Conservation (phyloP, 2,888 invertebrate genomes). For the Euphydryas editha region DNA sequence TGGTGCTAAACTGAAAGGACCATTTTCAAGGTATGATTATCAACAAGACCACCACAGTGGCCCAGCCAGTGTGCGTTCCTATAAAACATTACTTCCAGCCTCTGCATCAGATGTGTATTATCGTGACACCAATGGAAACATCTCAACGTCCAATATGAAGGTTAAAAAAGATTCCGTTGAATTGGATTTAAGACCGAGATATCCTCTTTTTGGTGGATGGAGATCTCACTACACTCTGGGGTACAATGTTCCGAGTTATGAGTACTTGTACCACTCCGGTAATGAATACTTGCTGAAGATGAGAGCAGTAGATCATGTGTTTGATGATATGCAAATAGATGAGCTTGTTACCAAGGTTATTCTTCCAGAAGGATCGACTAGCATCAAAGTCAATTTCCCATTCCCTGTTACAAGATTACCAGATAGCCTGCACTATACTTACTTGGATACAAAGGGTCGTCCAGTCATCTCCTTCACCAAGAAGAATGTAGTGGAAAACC, state of each 20-base stretch:
- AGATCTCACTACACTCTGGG: constrained; percentile 98
- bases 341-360: constrained; percentile 94
- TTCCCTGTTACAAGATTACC: constrained; percentile 89
- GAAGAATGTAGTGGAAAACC: constrained; percentile 96
- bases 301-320: constrained; percentile 97
- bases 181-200: constrained; percentile 96
- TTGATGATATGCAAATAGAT: constrained; percentile 98
- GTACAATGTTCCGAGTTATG: constrained; percentile 98
- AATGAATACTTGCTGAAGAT: constrained; percentile 94
- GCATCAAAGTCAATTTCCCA: constrained; percentile 91
- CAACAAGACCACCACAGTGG: constrained; percentile 96
- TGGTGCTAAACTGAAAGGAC: constrained; percentile 96
- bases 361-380: constrained; percentile 95
- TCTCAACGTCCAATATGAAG: constrained; percentile 97
- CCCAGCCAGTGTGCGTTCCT: constrained; percentile 94
- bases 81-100: constrained; percentile 93
- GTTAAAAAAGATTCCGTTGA: constrained; percentile 96
- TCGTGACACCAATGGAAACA: constrained; percentile 98
- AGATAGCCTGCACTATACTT: constrained; percentile 93
- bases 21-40: constrained; percentile 98
- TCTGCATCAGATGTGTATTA: constrained; percentile 98
- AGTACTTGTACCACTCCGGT: constrained; percentile 93
- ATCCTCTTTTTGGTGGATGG: constrained; percentile 99
- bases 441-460: constrained; percentile 96
- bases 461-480: constrained; percentile 93